These are phyloP conservation scores for Apis florea DNA, from an alignment of 1,140 invertebrate genomes.

Conservation along the genomic window DNA sequence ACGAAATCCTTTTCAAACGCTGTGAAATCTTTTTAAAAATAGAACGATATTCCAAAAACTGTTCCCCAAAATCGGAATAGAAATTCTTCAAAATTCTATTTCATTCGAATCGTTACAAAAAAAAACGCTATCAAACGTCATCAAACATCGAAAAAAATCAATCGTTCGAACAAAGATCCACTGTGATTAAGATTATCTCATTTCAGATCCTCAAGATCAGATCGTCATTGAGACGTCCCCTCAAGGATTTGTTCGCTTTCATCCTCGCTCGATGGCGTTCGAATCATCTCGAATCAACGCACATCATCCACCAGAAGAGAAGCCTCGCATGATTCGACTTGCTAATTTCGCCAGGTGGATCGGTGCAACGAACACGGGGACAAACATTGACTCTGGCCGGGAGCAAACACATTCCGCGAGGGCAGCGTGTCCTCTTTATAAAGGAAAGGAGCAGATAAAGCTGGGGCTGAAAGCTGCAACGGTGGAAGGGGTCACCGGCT, in stretches of 20 bases:
- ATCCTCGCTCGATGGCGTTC: constrained; percentile 2
- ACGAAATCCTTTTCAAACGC: too few species aligned
- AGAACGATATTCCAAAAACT: too few species aligned
- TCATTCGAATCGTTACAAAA: too few species aligned
- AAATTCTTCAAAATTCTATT: background rate
- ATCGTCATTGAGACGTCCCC: background rate
- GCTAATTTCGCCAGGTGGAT: constrained; percentile 58
- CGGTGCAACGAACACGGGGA: constrained; percentile 14
- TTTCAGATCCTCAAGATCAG: too few species aligned
- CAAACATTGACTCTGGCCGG: constrained; percentile 59
- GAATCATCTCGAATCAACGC: constrained; percentile 29
- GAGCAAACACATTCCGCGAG: constrained; percentile 47
- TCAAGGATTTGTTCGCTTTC: background rate
- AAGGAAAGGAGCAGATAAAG: constrained; percentile 45
- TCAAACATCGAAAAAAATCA: background rate
- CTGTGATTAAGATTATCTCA: too few species aligned
- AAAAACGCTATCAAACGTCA: background rate
- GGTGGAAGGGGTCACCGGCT: background rate
- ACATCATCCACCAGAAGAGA: constrained; percentile 14
- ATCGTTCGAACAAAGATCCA: too few species aligned
- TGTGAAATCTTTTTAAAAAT: too few species aligned
- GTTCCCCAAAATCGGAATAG: too few species aligned
- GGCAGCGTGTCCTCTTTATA: constrained; percentile 32
- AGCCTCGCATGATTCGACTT: constrained; percentile 51
- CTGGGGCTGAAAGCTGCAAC: background rate